Percentiles rank a stretch among this genome's conserved stretches.
Conservation (phyloP, 2,113 vertebrate species). For the Vireo altiloquus region DNA sequence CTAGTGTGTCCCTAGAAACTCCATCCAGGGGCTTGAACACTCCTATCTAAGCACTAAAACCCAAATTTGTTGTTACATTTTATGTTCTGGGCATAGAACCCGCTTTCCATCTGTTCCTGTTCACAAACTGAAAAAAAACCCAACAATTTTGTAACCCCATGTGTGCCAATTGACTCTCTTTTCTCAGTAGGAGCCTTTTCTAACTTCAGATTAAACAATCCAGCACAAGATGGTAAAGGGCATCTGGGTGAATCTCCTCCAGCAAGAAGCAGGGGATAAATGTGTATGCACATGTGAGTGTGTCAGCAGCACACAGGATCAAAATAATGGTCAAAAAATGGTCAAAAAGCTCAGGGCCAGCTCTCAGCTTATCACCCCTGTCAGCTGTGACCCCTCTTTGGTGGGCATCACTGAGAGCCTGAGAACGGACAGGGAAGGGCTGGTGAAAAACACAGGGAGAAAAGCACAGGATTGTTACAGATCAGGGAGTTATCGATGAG, state of each 20-base stretch:
- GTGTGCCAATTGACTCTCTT: background rate
- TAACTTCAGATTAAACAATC: background rate
- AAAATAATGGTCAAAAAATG: background rate
- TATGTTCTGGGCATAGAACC: background rate
- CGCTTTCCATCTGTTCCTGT: background rate
- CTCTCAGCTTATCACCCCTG: background rate
- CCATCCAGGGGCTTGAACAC: background rate
- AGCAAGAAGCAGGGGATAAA: background rate
- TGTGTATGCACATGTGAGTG: accelerated
- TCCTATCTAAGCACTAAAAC: background rate
- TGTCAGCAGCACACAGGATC: background rate
- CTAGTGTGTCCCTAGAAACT: background rate
- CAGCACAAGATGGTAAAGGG: background rate
- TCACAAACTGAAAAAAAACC: background rate
- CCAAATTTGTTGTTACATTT: background rate
- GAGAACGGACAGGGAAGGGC: background rate
- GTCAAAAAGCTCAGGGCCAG: background rate
- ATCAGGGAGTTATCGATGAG: background rate
- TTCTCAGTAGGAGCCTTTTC: background rate
- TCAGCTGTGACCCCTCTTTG: background rate
- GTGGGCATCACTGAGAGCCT: background rate
- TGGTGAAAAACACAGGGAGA: background rate
- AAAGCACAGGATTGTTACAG: background rate
- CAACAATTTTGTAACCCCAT: background rate
- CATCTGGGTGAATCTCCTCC: background rate